phyloP scores from a whole-genome alignment of 2,797 vertebrate genomes.

The Urocyon cinereoargenteus region DNA sequence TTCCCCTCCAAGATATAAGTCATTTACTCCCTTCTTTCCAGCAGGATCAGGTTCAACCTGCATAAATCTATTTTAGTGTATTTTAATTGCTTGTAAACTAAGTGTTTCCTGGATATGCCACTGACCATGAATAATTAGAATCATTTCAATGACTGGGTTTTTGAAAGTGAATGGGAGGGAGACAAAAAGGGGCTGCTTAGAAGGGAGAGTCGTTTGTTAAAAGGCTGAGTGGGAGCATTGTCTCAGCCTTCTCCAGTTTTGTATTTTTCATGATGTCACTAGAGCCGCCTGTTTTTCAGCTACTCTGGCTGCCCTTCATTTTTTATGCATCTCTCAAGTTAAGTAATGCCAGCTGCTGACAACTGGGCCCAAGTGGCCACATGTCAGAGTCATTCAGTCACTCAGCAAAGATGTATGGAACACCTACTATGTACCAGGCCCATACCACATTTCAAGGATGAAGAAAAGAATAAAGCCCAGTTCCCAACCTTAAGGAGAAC shows the following conservation, averaged over 20 bases:
- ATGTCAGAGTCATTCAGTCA: conserved; percentile 66
- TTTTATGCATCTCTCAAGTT: conserved; percentile 70
- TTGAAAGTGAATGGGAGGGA: conserved; percentile 67
- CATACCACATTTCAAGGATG: background rate
- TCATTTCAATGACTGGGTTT: conserved; percentile 75
- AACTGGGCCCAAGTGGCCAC: background rate
- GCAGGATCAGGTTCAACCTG: conserved; percentile 73
- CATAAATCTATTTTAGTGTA: conserved; percentile 79
- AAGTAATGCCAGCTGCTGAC: conserved; percentile 70
- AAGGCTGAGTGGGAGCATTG: conserved; percentile 65
- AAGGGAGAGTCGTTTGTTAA: conserved; percentile 69
- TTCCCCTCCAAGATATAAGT: conserved; percentile 51
- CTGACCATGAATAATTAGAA: conserved; percentile 79
- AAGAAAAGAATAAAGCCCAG: conserved; percentile 33
- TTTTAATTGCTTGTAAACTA: conserved; percentile 82
- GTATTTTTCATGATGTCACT: conserved; percentile 70
- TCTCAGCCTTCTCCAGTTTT: conserved; percentile 67
- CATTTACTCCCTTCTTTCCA: conserved; percentile 65
- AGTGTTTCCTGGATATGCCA: conserved; percentile 81
- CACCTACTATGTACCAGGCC: background rate
- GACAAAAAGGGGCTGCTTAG: conserved; percentile 72
- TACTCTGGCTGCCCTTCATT: conserved; percentile 65
- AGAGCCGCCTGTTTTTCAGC: conserved; percentile 68
- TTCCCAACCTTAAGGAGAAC: conserved; percentile 13
- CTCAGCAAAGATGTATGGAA: background rate